These are phyloP conservation scores for Aldabrachelys gigantea DNA, from an alignment of 2,113 vertebrate species.

Conservation along the genomic window DNA sequence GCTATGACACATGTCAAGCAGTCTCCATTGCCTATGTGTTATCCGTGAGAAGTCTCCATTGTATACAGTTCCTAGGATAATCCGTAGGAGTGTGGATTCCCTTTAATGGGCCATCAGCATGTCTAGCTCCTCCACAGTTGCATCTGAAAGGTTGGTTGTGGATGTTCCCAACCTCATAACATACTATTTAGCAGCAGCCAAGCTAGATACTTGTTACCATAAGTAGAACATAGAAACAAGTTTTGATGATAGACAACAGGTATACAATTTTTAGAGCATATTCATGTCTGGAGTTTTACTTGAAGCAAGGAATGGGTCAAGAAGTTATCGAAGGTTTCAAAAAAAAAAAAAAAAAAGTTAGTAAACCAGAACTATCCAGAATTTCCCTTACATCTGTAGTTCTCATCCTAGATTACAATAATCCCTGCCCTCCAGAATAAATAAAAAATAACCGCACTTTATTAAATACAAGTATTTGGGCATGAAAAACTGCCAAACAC, in stretches of 20 bases:
- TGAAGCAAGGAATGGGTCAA: neutral
- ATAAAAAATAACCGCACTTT: neutral
- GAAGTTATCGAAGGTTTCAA: neutral
- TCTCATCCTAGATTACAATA: neutral
- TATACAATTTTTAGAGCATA: neutral
- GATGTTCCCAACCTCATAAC: no score
- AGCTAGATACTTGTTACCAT: neutral
- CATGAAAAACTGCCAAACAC: neutral
- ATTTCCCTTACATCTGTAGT: neutral
- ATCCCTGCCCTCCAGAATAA: neutral
- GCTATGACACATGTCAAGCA: no score
- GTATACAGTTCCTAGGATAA: no score
- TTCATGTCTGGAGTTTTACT: neutral
- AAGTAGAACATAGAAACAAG: neutral
- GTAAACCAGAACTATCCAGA: neutral
- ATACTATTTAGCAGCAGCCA: neutral
- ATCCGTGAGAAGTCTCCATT: no score
- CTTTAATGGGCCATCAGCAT: no score
- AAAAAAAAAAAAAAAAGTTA: neutral
- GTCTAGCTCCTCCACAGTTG: no score
- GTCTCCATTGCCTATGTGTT: no score
- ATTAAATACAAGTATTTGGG: neutral
- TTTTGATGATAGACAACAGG: neutral
- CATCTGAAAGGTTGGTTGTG: no score
- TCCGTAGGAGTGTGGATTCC: no score